A percentile compares a stretch with the other conserved stretches of the same genome.
Evolutionary conservation across 2,888 invertebrate species (phyloP).

Genomic region (Cylloceria caligata): DNA sequence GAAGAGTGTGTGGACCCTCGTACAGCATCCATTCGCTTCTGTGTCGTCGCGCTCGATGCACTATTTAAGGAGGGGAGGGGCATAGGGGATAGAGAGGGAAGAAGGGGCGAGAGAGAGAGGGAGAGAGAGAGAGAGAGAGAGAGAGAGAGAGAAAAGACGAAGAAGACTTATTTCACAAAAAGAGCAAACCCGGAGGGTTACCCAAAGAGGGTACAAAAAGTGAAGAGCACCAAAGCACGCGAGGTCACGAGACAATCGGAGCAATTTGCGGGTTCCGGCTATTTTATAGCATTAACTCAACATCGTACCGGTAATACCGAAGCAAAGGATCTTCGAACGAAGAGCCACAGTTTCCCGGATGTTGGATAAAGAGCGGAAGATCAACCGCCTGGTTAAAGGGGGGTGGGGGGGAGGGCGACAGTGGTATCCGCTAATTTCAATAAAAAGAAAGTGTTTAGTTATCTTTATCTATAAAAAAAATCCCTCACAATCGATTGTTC

Average conservation of each 20-base stretch:
- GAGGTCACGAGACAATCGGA: conserved; percentile 51
- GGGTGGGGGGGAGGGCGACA: no score
- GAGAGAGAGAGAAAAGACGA: neutral
- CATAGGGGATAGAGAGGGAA: no score
- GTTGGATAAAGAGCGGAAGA: neutral
- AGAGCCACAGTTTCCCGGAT: neutral
- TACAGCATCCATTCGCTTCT: conserved; percentile 22
- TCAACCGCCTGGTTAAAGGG: no score
- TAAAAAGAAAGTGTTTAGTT: no score
- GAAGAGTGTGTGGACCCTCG: conserved; percentile 4
- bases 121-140: conserved; percentile 28
- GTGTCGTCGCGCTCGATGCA: conserved; percentile 60
- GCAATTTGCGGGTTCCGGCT: conserved; percentile 33
- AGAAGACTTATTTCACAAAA: conserved; percentile 27
- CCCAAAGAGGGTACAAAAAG: no score
- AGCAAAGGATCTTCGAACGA: neutral
- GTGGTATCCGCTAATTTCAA: no score
- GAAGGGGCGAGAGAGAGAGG: conserved; percentile 13
- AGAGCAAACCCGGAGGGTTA: no score
- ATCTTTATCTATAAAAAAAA: no score
- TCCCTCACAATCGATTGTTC: no score
- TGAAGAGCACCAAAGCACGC: conserved; percentile 5
- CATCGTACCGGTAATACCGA: neutral
- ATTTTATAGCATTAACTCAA: conserved; percentile 13
- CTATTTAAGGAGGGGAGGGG: conserved; percentile 47